Base-by-base conservation (phyloP, 2,888 invertebrate genomes). In the Hypena proboscidalis region DNA sequence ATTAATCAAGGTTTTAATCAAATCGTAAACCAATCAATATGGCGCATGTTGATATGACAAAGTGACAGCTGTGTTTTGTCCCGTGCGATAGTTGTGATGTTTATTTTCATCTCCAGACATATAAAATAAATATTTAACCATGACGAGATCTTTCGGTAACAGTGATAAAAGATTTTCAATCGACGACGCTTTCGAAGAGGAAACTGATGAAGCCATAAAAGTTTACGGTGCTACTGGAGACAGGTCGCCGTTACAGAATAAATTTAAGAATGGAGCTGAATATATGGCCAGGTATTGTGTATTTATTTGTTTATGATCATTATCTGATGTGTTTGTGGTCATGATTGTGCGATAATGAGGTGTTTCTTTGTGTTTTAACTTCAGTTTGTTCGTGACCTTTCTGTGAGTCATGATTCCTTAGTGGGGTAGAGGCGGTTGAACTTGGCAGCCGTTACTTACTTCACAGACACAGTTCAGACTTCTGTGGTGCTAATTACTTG, bases 121-220 rank as follows among this genome's bases (percentile, higher is more conserved):
- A 61, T 67, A 74, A 63, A 59, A 70, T 58, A 37, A 58, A 62
- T 65, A 67, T 68, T 69, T 70, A 70, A 88, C 74, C 77, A 92
- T 92, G 92, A 91, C 91, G 67, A 83, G 86, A 74, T 80, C 90
- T 49, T 90, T 89, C 63, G 86, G 89, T 61, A 85, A 81, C 52
- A 85, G 75, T 77, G 93, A 93, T 65, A 94, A 94, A 75, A 90
- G 94, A 60, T 96, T 96, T 85, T 95, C 95, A 34, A 96, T 96
- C 67, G 96, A 96, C 82, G 96, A 96, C 82, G 96, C 96, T 7
- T 96, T 96, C 74, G 96, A 96, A 75, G 96, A 96, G 76, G 96
- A 96, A 77, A 95, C 95, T 30, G 96, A 96, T 72, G 96, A 96
- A 77, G 95, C 95, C 39, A 94, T 96, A 67, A 93, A 95, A 74